phyloP scores from a whole-genome alignment of 1,140 invertebrate genomes.

The Oreohelix idahoensis region DNA sequence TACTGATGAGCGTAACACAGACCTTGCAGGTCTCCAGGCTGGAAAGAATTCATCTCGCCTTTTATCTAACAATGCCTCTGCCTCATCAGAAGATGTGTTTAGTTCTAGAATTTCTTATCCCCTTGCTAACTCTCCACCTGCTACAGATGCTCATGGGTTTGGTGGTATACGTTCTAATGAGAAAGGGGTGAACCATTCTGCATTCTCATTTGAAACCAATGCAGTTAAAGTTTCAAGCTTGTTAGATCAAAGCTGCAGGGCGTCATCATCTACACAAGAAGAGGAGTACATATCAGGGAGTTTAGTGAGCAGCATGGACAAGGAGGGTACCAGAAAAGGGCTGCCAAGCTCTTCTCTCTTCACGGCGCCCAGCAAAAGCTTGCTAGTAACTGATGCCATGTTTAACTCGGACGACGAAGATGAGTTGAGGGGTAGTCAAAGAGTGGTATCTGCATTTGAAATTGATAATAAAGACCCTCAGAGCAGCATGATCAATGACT shows the following conservation, averaged over 20 bases:
- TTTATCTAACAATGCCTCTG: not conserved
- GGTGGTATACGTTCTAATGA: not conserved
- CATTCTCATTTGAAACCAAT: not conserved
- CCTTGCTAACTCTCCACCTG: not conserved
- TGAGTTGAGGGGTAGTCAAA: not conserved
- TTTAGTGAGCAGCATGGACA: slow-evolving; percentile 18
- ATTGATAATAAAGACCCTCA: slow-evolving; percentile 40
- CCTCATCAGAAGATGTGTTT: not conserved
- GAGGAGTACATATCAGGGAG: not conserved
- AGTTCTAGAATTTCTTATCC: not conserved
- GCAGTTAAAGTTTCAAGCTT: not conserved
- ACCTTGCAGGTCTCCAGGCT: not conserved
- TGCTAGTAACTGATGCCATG: slow-evolving; percentile 33
- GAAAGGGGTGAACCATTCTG: not conserved
- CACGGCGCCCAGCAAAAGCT: slow-evolving; percentile 19
- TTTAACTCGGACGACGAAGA: slow-evolving; percentile 17
- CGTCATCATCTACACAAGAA: not conserved
- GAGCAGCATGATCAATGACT: slow-evolving; percentile 40
- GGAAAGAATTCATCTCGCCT: not conserved
- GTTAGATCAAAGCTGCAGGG: not conserved
- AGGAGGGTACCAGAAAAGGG: not conserved
- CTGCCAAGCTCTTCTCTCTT: slow-evolving; percentile 20
- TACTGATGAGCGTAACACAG: not conserved
- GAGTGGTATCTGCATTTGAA: slow-evolving; percentile 19
- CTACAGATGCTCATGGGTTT: not conserved